Evolutionary conservation across 2,888 invertebrate species (phyloP).

Genomic region (Chouioia cunea): DNA sequence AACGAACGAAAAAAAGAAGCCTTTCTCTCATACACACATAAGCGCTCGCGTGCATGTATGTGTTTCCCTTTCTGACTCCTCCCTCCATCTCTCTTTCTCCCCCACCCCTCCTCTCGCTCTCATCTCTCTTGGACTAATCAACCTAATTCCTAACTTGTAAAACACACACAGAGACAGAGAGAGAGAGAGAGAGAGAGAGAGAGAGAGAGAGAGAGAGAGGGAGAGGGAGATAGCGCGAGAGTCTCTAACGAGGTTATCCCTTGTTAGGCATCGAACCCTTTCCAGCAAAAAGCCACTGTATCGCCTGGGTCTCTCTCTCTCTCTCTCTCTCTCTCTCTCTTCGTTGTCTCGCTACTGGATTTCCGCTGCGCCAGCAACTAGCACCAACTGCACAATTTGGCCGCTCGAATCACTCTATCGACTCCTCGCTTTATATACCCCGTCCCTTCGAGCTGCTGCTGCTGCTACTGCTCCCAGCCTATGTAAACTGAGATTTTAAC

Average conservation of each 20-base stretch:
- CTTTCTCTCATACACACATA: not conserved
- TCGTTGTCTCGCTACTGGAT: slow-evolving; percentile 27
- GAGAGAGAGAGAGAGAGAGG: slow-evolving; percentile 44
- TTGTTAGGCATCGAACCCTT: slow-evolving; percentile 67
- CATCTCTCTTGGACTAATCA: slow-evolving; percentile 63
- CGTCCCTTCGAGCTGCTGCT: not conserved
- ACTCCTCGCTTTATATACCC: slow-evolving; percentile 12
- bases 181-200: slow-evolving; percentile 37
- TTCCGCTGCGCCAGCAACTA: slow-evolving; percentile 16
- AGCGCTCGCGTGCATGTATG: not conserved
- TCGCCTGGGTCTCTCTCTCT: slow-evolving; percentile 17
- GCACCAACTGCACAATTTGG: slow-evolving; percentile 43
- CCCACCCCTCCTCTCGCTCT: slow-evolving; percentile 22
- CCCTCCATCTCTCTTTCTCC: slow-evolving; percentile 11
- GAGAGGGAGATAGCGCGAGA: slow-evolving; percentile 42
- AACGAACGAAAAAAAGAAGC: too few species aligned
- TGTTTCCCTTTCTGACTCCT: not conserved
- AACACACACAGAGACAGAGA: slow-evolving; percentile 62
- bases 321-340: slow-evolving; percentile 12
- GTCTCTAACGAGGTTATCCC: slow-evolving; percentile 66
- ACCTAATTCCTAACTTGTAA: slow-evolving; percentile 69
- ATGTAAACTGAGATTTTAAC: slow-evolving; percentile 46
- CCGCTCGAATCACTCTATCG: slow-evolving; percentile 31
- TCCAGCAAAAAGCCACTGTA: slow-evolving; percentile 44
- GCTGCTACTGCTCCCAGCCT: slow-evolving; percentile 9